Conservation (phyloP, 2,797 vertebrate species). For the Mormyrus hasselquistii region DNA sequence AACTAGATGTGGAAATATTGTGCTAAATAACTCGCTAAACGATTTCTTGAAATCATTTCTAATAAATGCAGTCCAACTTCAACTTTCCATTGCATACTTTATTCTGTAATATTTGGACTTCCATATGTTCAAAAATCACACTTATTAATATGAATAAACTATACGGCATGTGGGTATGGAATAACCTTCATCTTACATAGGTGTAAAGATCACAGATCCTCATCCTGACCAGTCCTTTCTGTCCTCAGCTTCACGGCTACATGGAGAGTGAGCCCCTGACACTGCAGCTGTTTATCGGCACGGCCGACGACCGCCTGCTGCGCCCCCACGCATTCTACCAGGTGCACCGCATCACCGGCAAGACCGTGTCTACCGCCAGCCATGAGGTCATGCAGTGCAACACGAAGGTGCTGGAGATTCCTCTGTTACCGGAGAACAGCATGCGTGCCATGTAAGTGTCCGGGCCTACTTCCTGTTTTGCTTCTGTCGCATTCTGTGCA, state of each 20-base stretch:
- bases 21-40: not conserved
- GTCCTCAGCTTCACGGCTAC: slow-evolving; percentile 90
- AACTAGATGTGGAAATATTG: not conserved
- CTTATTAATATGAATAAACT: not conserved
- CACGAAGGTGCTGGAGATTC: slow-evolving; percentile 96
- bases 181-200: not conserved
- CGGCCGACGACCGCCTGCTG: slow-evolving; percentile 96
- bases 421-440: slow-evolving; percentile 86
- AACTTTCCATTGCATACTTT: not conserved
- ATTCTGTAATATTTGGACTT: not conserved
- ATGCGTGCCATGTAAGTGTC: slow-evolving; percentile 94
- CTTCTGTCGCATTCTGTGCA: not conserved
- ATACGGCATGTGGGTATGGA: not conserved
- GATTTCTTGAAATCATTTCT: not conserved
- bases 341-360: slow-evolving; percentile 97
- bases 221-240: slow-evolving; percentile 28
- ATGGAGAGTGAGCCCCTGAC: slow-evolving; percentile 92
- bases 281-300: slow-evolving; percentile 98
- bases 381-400: slow-evolving; percentile 91
- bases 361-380: slow-evolving; percentile 96
- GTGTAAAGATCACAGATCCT: not conserved
- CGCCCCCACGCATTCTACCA: slow-evolving; percentile 98
- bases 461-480: not conserved
- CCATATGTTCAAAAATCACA: not conserved
- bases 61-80: not conserved